phyloP scores from a whole-genome alignment of 2,113 vertebrate genomes.

The Falco punctatus region DNA sequence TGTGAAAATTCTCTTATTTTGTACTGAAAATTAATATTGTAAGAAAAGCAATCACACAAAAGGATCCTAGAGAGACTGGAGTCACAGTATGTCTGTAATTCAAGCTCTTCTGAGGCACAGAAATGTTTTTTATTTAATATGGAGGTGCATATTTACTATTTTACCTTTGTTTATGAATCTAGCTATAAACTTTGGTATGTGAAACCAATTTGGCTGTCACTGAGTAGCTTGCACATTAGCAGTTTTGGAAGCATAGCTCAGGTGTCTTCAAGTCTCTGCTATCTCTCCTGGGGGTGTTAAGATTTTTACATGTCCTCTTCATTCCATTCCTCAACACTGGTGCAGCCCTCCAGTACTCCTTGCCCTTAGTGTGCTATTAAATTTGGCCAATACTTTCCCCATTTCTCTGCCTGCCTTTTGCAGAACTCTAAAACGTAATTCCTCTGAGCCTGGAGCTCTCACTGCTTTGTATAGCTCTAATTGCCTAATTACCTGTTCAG shows the following conservation, averaged over 20 bases:
- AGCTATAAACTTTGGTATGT: neutral
- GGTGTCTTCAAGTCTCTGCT: neutral
- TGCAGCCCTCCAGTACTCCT: neutral
- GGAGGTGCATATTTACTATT: neutral
- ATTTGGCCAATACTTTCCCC: neutral
- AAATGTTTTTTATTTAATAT: neutral
- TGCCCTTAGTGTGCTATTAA: neutral
- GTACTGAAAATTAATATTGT: neutral
- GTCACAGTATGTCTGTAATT: neutral
- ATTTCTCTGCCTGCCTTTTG: neutral
- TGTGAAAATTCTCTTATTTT: neutral
- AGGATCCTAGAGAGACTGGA: neutral
- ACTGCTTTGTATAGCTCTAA: neutral
- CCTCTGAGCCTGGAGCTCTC: neutral
- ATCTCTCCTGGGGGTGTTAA: neutral
- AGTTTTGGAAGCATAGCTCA: neutral
- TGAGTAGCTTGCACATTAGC: neutral
- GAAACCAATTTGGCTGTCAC: neutral
- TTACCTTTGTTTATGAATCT: neutral
- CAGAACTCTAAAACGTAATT: neutral
- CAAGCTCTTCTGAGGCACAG: neutral
- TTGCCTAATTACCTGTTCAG: constrained; percentile 8
- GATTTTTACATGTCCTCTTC: neutral
- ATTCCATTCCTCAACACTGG: neutral
- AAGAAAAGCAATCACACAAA: neutral